Conservation (phyloP, 2,888 invertebrate genomes). For the Rhopalosiphum nymphaeae region DNA sequence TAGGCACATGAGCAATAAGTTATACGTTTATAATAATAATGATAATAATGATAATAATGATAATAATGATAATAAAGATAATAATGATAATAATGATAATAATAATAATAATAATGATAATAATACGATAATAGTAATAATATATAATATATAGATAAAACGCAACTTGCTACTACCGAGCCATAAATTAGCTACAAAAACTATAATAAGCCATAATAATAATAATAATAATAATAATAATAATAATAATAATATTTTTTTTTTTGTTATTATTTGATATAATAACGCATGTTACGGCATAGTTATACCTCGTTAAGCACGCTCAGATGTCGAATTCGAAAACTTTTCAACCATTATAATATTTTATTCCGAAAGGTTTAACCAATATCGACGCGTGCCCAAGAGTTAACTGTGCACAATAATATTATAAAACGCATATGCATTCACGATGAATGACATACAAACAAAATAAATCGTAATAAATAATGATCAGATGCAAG, state of each 20-base stretch:
- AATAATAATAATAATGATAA: not conserved
- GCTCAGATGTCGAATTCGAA: not conserved
- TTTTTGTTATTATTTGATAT: not conserved
- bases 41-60: not conserved
- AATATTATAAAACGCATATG: not conserved
- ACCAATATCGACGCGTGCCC: not conserved
- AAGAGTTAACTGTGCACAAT: not conserved
- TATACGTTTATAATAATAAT: constrained; percentile 11
- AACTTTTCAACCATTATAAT: not conserved
- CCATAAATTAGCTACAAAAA: not conserved
- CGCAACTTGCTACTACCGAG: not conserved
- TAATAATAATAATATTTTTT: not conserved
- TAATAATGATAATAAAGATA: not conserved
- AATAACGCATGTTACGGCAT: not conserved
- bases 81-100: not conserved
- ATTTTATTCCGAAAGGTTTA: not conserved
- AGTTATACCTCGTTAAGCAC: not conserved
- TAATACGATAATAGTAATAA: not conserved
- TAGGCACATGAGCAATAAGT: not conserved
- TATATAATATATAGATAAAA: not conserved
- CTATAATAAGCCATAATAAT: constrained; percentile 5
- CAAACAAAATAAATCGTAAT: not conserved
- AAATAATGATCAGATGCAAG: not conserved
- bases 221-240: not conserved
- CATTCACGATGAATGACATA: not conserved